Conservation (phyloP, 2,113 vertebrate genomes). For the Mormoops blainvillei region DNA sequence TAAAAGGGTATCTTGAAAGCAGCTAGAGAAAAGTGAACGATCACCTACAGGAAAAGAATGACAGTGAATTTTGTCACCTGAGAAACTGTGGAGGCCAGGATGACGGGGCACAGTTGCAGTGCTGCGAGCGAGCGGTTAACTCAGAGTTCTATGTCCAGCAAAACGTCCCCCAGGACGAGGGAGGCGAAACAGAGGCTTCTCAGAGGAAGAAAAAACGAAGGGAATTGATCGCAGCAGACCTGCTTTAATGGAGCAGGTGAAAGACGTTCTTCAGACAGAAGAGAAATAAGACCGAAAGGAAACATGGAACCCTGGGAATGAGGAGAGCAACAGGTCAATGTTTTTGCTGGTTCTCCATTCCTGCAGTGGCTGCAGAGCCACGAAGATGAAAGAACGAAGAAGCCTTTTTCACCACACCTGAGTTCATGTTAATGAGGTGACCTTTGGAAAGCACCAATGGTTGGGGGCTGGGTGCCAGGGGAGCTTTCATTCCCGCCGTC, state of each 20-base stretch:
- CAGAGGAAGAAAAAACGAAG: background rate
- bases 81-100: background rate
- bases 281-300: background rate
- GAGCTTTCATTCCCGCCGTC: background rate
- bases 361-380: background rate
- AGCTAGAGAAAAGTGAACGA: background rate
- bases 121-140: background rate
- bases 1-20: background rate
- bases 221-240: background rate
- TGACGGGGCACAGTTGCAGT: background rate
- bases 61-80: background rate
- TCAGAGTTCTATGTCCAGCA: background rate
- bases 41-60: background rate
- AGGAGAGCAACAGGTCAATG: background rate
- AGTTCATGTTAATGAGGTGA: background rate
- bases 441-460: background rate
- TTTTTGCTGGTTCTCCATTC: fast-evolving
- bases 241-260: background rate
- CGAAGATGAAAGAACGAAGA: background rate
- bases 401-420: background rate
- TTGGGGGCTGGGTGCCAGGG: background rate
- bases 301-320: background rate
- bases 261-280: background rate
- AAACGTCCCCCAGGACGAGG: background rate
- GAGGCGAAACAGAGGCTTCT: too few species aligned